Base-by-base conservation (phyloP, 2,113 vertebrate genomes). In the Trochalopteron elliotii region DNA sequence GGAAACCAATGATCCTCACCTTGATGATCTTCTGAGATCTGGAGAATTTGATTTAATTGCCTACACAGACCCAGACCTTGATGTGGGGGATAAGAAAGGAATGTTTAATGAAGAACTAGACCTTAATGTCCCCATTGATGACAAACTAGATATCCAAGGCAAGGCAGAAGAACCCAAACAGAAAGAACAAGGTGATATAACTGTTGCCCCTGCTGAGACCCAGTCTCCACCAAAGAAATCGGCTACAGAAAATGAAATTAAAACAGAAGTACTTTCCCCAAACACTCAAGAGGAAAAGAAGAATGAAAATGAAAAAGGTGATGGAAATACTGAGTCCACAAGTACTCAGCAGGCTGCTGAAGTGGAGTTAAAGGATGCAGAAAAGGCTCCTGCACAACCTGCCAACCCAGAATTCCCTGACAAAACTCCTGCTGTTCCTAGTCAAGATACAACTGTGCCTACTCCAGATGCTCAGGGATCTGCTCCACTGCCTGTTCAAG, bases 41-140 rank as follows among this genome's bases (percentile, higher is more conserved):
- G 99, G 99, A 44, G 99, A 99, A 80, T 99, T 99, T 84, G 99
- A 99, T 95, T 98, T 99, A 35, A 99, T 99, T 67, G 99, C 99
- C 7, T 99, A 99, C 65, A 99, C 99, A 17, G 99, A 99, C 92
- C 99, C 99, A 6, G 99, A 99, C 77, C 98, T 99, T 71, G 99
- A 99, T 83, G 96, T 99, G 23, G 99, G 98, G 35, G 99, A 99
- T 97, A 99, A 99, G 96, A 99, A 99, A 89, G 98, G 99, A 94
- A 98, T 99, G 99, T 99, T 99, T 92, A 99, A 98, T 18, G 99
- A 99, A 93, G 99, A 99, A 65, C 97, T 99, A 56, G 99, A 99
- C 83, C 98, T 99, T 13, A 98, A 53, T 56, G 99, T 99, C 60
- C 96, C 98, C 1, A 97, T 98, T 42, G 99, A 99, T 90, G 99